Conservation (phyloP, 2,113 vertebrate genomes). For the Etheostoma spectabile region DNA sequence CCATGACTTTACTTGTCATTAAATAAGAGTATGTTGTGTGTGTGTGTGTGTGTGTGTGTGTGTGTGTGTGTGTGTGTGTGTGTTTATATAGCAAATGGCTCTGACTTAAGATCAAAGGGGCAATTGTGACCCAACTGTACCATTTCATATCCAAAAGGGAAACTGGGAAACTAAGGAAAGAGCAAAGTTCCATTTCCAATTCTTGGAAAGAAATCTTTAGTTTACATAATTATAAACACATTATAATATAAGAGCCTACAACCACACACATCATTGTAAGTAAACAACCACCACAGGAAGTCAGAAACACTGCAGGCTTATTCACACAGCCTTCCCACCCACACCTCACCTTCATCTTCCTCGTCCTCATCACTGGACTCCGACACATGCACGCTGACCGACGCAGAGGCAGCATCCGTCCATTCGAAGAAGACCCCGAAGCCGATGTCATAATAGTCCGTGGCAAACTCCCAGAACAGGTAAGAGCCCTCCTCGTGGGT, state of each 20-base stretch:
- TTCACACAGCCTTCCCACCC: background rate
- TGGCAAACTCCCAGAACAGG: constrained; percentile 99
- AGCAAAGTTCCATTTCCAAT: background rate
- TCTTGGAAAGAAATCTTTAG: too few species aligned
- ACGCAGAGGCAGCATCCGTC: constrained; percentile 94
- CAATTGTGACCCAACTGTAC: background rate
- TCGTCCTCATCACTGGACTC: constrained; percentile 99
- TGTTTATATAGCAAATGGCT: too few species aligned
- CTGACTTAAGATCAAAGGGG: background rate
- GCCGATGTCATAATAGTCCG: constrained; percentile 98
- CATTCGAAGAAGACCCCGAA: constrained; percentile 99
- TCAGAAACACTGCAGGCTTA: background rate
- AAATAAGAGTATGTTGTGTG: too few species aligned
- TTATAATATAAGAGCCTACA: background rate
- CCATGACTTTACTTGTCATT: background rate
- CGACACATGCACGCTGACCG: constrained; percentile 97
- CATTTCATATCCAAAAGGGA: background rate
- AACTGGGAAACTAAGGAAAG: background rate
- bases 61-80: too few species aligned
- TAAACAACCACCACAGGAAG: background rate
- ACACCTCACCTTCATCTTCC: constrained; percentile 92
- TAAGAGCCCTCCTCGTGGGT: constrained; percentile 98
- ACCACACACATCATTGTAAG: background rate
- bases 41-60: too few species aligned
- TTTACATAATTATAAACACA: background rate